A percentile compares a stretch with the other conserved stretches of the same genome.
These are phyloP conservation scores for Sebastes flavidus DNA, from an alignment of 2,797 vertebrate species.

Conservation along the genomic window DNA sequence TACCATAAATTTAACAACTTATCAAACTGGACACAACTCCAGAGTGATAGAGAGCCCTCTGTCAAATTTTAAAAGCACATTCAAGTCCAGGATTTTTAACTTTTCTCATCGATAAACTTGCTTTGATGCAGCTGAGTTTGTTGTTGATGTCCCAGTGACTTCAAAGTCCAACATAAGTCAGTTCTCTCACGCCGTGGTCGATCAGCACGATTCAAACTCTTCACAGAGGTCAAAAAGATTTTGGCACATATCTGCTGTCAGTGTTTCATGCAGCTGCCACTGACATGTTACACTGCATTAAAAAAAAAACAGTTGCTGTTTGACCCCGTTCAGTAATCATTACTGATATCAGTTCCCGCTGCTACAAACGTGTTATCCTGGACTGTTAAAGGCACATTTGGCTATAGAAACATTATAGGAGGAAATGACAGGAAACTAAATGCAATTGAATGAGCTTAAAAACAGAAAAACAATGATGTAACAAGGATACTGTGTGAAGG, in stretches of 20 bases:
- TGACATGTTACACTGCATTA: not conserved
- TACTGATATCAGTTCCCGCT: not conserved
- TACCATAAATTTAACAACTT: constrained; percentile 46
- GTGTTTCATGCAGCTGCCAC: constrained; percentile 19
- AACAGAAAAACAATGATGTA: not conserved
- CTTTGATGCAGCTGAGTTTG: not conserved
- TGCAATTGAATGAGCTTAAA: not conserved
- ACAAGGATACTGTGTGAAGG: not conserved
- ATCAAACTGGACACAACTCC: constrained; percentile 62
- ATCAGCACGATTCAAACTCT: constrained; percentile 24
- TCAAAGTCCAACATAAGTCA: constrained; percentile 28
- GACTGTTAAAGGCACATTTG: constrained; percentile 75
- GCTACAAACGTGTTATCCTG: constrained; percentile 51
- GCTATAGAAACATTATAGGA: constrained; percentile 1
- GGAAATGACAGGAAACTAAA: constrained; percentile 12
- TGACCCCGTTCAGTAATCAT: constrained; percentile 4
- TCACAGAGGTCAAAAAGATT: constrained; percentile 9
- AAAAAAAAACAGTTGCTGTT: constrained; percentile 11
- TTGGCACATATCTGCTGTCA: constrained; percentile 23
- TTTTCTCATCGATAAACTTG: not conserved
- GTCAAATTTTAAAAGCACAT: constrained; percentile 80
- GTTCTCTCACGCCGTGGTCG: constrained; percentile 3
- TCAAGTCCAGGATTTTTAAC: constrained; percentile 74
- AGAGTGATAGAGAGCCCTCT: constrained; percentile 80
- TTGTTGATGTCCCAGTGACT: not conserved